Percentiles rank a stretch among this genome's conserved stretches.
phyloP scores from a whole-genome alignment of 1,140 invertebrate genomes.

The Dufourea novaeangliae region DNA sequence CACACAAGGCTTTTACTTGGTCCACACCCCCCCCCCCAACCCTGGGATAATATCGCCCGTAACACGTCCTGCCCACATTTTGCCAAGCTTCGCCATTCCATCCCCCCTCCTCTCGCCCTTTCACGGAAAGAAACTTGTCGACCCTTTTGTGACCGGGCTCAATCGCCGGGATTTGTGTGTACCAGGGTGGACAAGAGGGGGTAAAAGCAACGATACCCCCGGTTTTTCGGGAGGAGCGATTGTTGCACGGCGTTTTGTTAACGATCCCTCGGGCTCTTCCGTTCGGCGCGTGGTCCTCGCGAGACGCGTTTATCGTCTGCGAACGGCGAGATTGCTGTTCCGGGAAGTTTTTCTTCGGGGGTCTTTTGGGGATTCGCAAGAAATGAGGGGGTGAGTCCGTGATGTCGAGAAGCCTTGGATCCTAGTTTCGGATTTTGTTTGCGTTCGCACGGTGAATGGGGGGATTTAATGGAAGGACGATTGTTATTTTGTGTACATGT shows the following conservation, averaged over 20 bases:
- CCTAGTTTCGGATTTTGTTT: too few relatives aligned
- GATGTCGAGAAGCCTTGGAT: not conserved
- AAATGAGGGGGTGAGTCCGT: not conserved
- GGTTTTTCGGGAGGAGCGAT: not conserved
- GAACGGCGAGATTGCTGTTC: not conserved
- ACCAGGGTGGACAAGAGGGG: not conserved
- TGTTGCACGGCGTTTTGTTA: not conserved
- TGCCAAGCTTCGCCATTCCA: conserved; percentile 32
- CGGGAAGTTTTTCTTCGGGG: not conserved
- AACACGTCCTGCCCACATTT: conserved; percentile 63
- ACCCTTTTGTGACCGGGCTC: conserved; percentile 13
- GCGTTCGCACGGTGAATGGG: too few relatives aligned
- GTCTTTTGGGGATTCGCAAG: not conserved
- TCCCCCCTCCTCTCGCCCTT: not conserved
- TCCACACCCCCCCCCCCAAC: too few relatives aligned
- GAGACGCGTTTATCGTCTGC: not conserved
- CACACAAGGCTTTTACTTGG: conserved; percentile 28
- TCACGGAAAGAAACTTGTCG: conserved; percentile 2
- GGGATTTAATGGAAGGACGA: too few relatives aligned
- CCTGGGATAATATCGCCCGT: conserved; percentile 51
- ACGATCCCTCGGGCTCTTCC: not conserved
- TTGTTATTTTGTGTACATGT: too few relatives aligned
- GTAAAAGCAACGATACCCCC: not conserved
- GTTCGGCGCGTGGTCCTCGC: too few relatives aligned
- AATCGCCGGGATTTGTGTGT: conserved; percentile 29